phyloP scores from a whole-genome alignment of 2,113 vertebrate genomes.

The Meles meles region DNA sequence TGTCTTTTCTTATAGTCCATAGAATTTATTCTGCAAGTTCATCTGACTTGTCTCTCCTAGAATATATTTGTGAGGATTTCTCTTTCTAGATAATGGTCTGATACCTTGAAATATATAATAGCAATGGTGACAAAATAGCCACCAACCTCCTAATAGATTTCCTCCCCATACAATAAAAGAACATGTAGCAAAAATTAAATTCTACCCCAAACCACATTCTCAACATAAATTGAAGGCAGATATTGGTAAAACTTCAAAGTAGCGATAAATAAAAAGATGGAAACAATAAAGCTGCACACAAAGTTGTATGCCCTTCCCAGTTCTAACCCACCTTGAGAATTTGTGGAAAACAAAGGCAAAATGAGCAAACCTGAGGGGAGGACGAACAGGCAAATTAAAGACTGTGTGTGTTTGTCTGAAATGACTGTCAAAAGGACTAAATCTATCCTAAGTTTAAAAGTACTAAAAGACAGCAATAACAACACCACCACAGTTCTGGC shows the following conservation, averaged over 20 bases:
- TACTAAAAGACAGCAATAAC: not conserved
- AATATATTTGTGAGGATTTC: not conserved
- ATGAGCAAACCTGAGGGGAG: not conserved
- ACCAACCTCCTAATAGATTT: not conserved
- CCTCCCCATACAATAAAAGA: not conserved
- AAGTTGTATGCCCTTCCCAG: not conserved
- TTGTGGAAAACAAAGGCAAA: not conserved
- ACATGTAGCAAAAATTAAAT: not conserved
- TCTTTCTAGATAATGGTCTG: not conserved
- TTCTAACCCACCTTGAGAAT: not conserved
- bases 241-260: not conserved
- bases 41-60: not conserved
- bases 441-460: not conserved
- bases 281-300: not conserved
- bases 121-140: not conserved
- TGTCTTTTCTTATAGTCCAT: not conserved
- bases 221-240: not conserved
- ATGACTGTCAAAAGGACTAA: not conserved
- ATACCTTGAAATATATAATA: not conserved
- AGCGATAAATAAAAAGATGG: not conserved
- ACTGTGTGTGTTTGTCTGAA: not conserved
- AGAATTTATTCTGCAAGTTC: not conserved
- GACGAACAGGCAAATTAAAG: not conserved
- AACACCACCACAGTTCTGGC: not conserved
- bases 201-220: not conserved